These are phyloP conservation scores for Blomia tropicalis DNA, from an alignment of 2,888 invertebrate species.

Conservation along the genomic window DNA sequence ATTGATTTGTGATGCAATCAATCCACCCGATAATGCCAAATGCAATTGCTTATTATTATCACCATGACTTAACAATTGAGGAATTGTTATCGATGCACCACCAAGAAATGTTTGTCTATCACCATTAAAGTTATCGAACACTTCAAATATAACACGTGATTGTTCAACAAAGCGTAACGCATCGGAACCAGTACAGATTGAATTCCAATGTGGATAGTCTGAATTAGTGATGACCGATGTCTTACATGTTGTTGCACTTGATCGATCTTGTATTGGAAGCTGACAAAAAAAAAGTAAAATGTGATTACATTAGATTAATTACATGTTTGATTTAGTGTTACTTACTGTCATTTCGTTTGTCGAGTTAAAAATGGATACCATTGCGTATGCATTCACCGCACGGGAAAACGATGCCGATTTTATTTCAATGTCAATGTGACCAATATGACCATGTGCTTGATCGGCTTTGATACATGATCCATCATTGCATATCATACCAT, in stretches of 20 bases:
- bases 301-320: background rate
- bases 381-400: background rate
- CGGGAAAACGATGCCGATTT: slow-evolving; percentile 1
- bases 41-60: slow-evolving; percentile 8
- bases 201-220: background rate
- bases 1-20: background rate
- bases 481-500: too few relatives aligned
- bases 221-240: background rate
- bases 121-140: background rate
- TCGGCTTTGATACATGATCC: too few relatives aligned
- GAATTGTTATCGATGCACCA: slow-evolving; percentile 1
- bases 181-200: background rate
- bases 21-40: background rate
- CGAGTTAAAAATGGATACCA: background rate
- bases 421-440: slow-evolving; percentile 12
- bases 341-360: background rate
- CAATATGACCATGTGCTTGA: background rate
- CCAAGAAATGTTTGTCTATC: background rate
- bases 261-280: background rate
- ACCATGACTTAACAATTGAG: slow-evolving; percentile 4
- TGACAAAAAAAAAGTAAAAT: background rate
- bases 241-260: background rate
- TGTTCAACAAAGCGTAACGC: background rate
- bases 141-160: background rate
- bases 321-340: background rate